Conservation (phyloP, 2,888 invertebrate genomes). For the Microctonus aethiopoides region DNA sequence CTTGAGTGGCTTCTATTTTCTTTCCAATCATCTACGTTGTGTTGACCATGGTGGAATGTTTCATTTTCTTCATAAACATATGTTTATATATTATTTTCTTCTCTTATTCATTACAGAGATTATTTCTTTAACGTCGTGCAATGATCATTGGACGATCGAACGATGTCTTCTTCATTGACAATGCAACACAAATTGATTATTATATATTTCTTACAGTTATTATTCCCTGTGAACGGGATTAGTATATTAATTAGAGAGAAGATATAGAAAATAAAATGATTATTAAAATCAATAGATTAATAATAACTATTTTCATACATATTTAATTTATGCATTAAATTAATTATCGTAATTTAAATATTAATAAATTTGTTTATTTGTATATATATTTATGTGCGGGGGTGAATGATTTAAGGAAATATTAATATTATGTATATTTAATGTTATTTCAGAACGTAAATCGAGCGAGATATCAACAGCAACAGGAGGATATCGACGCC, state of each 20-base stretch:
- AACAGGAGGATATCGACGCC: slow-evolving; percentile 57
- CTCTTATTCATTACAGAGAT: background rate
- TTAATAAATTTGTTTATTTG: background rate
- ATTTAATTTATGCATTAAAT: background rate
- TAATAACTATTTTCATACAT: background rate
- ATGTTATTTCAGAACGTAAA: slow-evolving; percentile 55
- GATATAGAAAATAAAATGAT: background rate
- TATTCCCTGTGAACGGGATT: background rate
- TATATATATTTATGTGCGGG: background rate
- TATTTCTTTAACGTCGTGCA: background rate
- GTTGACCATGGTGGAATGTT: background rate
- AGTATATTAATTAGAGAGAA: background rate
- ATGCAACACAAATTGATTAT: background rate
- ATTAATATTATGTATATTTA: background rate
- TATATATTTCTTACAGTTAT: background rate
- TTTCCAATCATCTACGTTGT: background rate
- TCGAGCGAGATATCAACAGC: slow-evolving; percentile 66
- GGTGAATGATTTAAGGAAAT: background rate
- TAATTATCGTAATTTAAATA: background rate
- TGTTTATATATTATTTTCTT: background rate
- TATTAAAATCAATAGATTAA: background rate
- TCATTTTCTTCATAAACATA: background rate
- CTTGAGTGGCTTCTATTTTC: background rate
- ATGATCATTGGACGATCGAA: slow-evolving; percentile 13
- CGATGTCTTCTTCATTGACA: background rate